Evolutionary conservation across 2,797 vertebrate species (phyloP).

Genomic region (Acrossocheilus wenchowensis): DNA sequence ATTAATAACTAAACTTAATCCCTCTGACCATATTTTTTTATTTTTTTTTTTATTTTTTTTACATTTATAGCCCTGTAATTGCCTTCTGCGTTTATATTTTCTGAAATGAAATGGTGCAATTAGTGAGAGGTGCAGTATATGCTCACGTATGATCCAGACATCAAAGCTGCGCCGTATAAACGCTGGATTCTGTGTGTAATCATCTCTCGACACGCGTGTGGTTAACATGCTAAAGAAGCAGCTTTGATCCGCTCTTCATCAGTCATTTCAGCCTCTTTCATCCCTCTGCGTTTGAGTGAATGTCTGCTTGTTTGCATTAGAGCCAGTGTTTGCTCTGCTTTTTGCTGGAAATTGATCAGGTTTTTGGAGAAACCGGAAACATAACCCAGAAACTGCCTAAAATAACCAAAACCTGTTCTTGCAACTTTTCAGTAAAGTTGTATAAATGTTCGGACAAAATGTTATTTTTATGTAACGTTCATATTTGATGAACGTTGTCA

Average conservation of each 20-base stretch:
- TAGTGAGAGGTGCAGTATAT: not conserved
- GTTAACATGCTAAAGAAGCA: conserved; percentile 13
- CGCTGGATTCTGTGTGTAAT: not conserved
- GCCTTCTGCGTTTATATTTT: not conserved
- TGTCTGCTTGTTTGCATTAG: not conserved
- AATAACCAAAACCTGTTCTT: too few relatives aligned
- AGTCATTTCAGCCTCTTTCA: conserved; percentile 16
- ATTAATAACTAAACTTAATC: too few relatives aligned
- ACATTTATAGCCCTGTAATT: not conserved
- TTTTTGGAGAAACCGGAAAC: not conserved
- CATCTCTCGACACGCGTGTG: not conserved
- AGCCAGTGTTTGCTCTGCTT: not conserved
- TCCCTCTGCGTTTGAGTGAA: not conserved
- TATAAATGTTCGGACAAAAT: too few relatives aligned
- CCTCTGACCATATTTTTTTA: too few relatives aligned
- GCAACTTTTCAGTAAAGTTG: too few relatives aligned
- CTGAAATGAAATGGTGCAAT: not conserved
- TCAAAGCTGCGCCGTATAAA: not conserved
- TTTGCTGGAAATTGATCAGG: not conserved
- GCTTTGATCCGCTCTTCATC: conserved; percentile 38
- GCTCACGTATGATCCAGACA: not conserved
- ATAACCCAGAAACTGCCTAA: not conserved
- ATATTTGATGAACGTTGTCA: too few relatives aligned
- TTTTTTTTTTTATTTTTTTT: too few relatives aligned
- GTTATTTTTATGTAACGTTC: too few relatives aligned